Conservation (phyloP, 2,888 invertebrate species). For the Troides aeacus region DNA sequence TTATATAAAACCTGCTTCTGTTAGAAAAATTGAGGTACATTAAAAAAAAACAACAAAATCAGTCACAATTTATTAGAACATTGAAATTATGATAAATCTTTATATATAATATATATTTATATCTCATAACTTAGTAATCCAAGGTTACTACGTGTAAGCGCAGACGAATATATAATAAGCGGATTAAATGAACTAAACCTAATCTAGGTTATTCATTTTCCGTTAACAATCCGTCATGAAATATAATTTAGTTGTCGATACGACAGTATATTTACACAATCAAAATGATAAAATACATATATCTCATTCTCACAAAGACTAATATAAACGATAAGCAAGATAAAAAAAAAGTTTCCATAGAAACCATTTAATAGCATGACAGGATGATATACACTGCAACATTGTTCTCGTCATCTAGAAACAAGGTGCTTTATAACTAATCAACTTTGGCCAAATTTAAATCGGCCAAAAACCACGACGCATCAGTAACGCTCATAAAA, state of each 20-base stretch:
- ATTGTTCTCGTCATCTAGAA: too few species aligned
- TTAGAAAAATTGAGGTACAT: not conserved
- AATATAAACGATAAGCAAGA: not conserved
- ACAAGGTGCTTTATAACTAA: too few species aligned
- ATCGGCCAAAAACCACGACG: too few species aligned
- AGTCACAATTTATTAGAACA: not conserved
- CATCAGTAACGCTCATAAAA: too few species aligned
- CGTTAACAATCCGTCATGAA: not conserved
- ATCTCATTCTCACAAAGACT: not conserved
- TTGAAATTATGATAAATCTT: not conserved
- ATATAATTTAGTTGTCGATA: not conserved
- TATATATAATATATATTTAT: not conserved
- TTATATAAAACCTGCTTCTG: not conserved
- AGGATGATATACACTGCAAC: too few species aligned
- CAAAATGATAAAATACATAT: not conserved
- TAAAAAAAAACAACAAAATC: not conserved
- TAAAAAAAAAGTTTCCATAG: not conserved
- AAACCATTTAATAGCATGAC: not conserved
- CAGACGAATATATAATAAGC: not conserved
- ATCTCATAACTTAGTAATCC: not conserved
- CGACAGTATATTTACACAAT: too few species aligned
- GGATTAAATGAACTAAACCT: slow-evolving; percentile 6
- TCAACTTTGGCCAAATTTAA: too few species aligned
- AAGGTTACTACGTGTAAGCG: not conserved
- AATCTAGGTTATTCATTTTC: not conserved